Conservation (phyloP, 1,140 invertebrate species). For the Nilaparvata lugens region DNA sequence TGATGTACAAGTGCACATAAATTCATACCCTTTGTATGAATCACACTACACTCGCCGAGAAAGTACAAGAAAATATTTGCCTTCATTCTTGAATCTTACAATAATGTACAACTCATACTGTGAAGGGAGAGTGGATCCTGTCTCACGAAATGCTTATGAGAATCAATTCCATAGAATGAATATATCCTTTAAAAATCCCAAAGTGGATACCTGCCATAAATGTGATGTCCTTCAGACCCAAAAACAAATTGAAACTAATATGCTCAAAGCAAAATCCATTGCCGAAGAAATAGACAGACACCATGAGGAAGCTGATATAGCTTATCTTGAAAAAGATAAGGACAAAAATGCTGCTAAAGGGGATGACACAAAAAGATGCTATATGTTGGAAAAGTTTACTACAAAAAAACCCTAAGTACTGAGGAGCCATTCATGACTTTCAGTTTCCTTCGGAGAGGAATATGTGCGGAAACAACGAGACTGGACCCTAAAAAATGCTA, state of each 20-base stretch:
- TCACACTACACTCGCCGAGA: too few relatives aligned
- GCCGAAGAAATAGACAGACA: neutral
- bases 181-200: too few relatives aligned
- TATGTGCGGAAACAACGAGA: neutral
- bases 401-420: neutral
- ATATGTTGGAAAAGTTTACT: conserved; percentile 15
- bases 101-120: too few relatives aligned
- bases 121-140: too few relatives aligned
- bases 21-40: too few relatives aligned
- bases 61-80: too few relatives aligned
- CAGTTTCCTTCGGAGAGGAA: neutral
- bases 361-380: conserved; percentile 4
- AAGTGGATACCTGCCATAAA: conserved; percentile 21
- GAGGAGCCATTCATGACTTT: neutral
- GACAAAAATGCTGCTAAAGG: conserved; percentile 11
- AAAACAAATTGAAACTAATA: neutral
- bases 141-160: too few relatives aligned
- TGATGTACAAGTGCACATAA: too few relatives aligned
- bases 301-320: conserved; percentile 11
- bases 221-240: conserved; percentile 17
- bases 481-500: neutral
- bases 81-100: too few relatives aligned
- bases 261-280: neutral
- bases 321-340: conserved; percentile 7
- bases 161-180: neutral